Percentiles rank a stretch among this genome's conserved stretches.
phyloP scores from a whole-genome alignment of 2,888 invertebrate species.

The Apamea epomidion region DNA sequence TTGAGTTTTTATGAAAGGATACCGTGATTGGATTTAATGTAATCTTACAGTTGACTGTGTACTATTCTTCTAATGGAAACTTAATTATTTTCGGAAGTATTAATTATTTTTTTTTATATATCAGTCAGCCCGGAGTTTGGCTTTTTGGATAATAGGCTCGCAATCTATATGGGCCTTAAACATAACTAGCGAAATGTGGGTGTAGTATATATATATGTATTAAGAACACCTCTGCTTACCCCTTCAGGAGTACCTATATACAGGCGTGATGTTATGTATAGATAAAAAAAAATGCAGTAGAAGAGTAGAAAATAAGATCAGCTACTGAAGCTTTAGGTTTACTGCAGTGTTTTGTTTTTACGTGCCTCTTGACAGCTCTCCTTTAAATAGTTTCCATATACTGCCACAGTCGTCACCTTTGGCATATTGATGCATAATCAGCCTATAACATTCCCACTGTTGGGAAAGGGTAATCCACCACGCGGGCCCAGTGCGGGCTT shows the following conservation, averaged over 20 bases:
- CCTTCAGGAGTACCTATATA: rapidly evolving
- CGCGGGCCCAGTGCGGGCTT: too few species aligned
- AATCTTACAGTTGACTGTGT: background rate
- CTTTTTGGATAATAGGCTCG: background rate
- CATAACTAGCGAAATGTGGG: background rate
- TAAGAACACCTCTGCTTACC: background rate
- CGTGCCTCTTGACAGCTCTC: background rate
- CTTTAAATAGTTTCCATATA: background rate
- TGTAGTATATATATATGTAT: background rate
- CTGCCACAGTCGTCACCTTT: background rate
- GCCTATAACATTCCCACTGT: too few species aligned
- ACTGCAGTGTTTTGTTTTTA: background rate
- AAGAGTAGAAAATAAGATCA: background rate
- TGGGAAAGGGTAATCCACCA: too few species aligned
- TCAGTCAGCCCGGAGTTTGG: background rate
- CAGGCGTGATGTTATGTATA: background rate
- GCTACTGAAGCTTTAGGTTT: background rate
- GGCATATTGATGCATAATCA: background rate
- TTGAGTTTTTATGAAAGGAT: slow-evolving; percentile 14
- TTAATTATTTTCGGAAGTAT: background rate
- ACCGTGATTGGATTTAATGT: slow-evolving; percentile 11
- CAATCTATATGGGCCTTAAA: background rate
- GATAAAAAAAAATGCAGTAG: background rate
- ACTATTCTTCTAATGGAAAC: background rate
- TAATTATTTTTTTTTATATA: background rate